These are phyloP conservation scores for Drosophila prostipennis DNA, from an alignment of 2,888 invertebrate species.

Conservation along the genomic window DNA sequence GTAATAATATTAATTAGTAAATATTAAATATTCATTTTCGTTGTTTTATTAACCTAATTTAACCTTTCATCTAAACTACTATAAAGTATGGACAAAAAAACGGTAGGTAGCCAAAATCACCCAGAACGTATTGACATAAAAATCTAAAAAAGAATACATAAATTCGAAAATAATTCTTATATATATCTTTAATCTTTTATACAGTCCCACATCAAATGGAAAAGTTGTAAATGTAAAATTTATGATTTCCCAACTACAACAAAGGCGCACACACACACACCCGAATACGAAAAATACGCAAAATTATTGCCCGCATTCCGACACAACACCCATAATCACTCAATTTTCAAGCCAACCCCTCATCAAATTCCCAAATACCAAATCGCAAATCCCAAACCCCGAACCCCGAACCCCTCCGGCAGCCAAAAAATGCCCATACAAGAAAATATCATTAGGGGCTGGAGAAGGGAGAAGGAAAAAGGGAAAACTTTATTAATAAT, in stretches of 20 bases:
- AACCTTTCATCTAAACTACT: too few relatives aligned
- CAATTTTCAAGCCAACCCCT: constrained; percentile 32
- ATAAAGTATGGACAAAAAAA: too few relatives aligned
- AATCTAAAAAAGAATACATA: too few relatives aligned
- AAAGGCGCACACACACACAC: constrained; percentile 5
- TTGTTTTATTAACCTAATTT: too few relatives aligned
- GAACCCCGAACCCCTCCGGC: background rate
- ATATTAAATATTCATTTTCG: too few relatives aligned
- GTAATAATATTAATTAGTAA: too few relatives aligned
- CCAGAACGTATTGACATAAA: too few relatives aligned
- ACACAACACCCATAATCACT: constrained; percentile 42
- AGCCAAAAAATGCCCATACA: constrained; percentile 26
- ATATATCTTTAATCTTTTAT: too few relatives aligned
- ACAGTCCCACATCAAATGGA: background rate
- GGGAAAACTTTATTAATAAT: constrained; percentile 46
- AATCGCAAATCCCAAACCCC: constrained; percentile 5
- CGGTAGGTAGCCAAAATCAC: too few relatives aligned
- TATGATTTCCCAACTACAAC: background rate
- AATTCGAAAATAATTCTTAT: too few relatives aligned
- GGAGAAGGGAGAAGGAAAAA: constrained; percentile 10
- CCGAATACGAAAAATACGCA: background rate
- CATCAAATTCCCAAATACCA: constrained; percentile 15
- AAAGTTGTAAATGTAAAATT: background rate
- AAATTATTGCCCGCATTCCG: constrained; percentile 25
- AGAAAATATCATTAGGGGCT: constrained; percentile 38